Conservation (phyloP, 1,140 invertebrate species). For the Drosophila setifemur region DNA sequence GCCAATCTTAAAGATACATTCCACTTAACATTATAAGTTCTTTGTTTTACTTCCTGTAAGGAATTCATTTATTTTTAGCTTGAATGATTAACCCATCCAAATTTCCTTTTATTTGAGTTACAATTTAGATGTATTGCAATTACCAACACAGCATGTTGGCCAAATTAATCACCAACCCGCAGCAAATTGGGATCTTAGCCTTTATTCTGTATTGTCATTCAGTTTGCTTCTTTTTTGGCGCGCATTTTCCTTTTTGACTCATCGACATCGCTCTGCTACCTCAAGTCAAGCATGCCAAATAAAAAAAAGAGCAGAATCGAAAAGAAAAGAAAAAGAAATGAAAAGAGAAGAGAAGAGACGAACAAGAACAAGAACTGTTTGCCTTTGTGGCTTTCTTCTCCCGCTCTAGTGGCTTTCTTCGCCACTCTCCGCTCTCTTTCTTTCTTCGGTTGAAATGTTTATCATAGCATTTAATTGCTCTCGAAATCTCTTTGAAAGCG, state of each 20-base stretch:
- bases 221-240: constrained; percentile 53
- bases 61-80: no score
- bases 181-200: constrained; percentile 14
- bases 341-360: constrained; percentile 2
- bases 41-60: no score
- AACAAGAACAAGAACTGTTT: constrained; percentile 14
- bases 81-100: no score
- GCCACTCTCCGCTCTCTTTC: not conserved
- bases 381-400: constrained; percentile 62
- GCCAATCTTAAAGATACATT: no score
- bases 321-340: constrained; percentile 2
- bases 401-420: constrained; percentile 21
- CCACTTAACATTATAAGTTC: no score
- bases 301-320: constrained; percentile 9
- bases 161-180: constrained; percentile 20
- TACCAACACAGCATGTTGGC: not conserved
- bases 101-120: not conserved
- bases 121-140: not conserved
- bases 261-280: constrained; percentile 29
- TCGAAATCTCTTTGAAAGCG: constrained; percentile 61
- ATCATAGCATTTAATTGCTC: constrained; percentile 77
- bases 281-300: constrained; percentile 49
- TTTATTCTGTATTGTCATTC: constrained; percentile 41
- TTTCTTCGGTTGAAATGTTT: constrained; percentile 52
- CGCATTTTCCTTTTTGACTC: constrained; percentile 64